These are phyloP conservation scores for Melanotaenia nigrans DNA, from an alignment of 2,797 vertebrate genomes.

Conservation along the genomic window DNA sequence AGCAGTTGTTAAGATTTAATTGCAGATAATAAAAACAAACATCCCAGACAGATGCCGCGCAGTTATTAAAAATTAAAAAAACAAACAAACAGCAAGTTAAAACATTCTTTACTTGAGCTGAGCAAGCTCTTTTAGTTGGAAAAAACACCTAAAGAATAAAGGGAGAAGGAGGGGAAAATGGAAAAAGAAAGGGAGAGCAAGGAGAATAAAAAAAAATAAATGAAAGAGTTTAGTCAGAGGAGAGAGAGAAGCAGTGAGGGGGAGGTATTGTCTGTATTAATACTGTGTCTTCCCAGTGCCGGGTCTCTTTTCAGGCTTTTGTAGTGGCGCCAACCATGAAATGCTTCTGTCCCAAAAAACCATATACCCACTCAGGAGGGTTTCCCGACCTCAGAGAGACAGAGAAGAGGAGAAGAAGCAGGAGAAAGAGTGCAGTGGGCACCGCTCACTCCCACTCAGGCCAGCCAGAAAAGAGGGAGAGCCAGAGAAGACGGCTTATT, in stretches of 20 bases:
- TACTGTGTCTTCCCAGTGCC: slow-evolving; percentile 79
- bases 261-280: slow-evolving; percentile 78
- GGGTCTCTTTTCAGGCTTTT: slow-evolving; percentile 79
- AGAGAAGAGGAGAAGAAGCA: slow-evolving; percentile 56
- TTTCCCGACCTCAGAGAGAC: slow-evolving; percentile 72
- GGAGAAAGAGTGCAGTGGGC: slow-evolving; percentile 57
- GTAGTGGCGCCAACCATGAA: slow-evolving; percentile 77
- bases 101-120: slow-evolving; percentile 51
- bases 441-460: slow-evolving; percentile 62
- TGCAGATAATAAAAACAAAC: slow-evolving; percentile 64
- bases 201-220: slow-evolving; percentile 47
- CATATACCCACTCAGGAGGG: slow-evolving; percentile 76
- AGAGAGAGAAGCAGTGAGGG: slow-evolving; percentile 62
- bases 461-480: slow-evolving; percentile 64
- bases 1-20: slow-evolving; percentile 63
- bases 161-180: slow-evolving; percentile 18
- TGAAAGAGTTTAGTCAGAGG: slow-evolving; percentile 67
- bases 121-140: slow-evolving; percentile 36
- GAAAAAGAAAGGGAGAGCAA: slow-evolving; percentile 25
- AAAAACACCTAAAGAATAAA: slow-evolving; percentile 27
- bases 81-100: slow-evolving; percentile 20
- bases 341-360: slow-evolving; percentile 79
- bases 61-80: slow-evolving; percentile 49
- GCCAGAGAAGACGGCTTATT: slow-evolving; percentile 73
- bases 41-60: slow-evolving; percentile 2